Evolutionary conservation across 2,797 vertebrate species (phyloP), one percentile per base, ranked within the genome.

Genomic region (Gobionotothen gibberifrons): DNA sequence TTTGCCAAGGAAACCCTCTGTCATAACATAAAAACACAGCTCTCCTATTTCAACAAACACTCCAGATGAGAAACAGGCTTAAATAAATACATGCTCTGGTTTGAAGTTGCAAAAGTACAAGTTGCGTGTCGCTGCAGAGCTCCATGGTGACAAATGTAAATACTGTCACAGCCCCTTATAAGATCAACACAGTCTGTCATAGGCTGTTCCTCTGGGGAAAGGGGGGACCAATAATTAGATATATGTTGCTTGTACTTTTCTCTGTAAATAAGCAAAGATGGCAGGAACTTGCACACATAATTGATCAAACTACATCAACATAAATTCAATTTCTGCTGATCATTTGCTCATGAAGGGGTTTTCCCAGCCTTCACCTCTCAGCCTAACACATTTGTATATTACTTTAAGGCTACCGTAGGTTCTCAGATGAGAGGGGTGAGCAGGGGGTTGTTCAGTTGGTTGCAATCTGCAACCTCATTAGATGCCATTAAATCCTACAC

Each of bases 1-100:
- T 86, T 78, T 63, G 15, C 76, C 51, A 62, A 76, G 69, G 54
- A 84, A 62, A 85, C 42, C 60, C 39, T 66, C 48, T 54, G 12
- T 82, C 44, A 72, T 81, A 84, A 77, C 58, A 82, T 62, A 26
- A 84, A 83, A 83, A 76, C 63, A 68, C 39, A 65, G 47, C 63
- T 63, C 48, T 80, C 48, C 8, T 48, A 26, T 64, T 85, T 78
- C 60, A 79, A 22, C 52, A 74, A 86, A 81, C 63, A 69, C 62
- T 70, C 15, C 0, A 59, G 61, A 78, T 39, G 0, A 56, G 16
- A 57, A 21, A 22, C 10, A 21, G 43, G 52, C 56, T 72, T 69
- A 32, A 82, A 81, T 79, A 86, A 89, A 89, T 48, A 76, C 42
- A 57, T 9, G 36, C n/a, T 69, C 40, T 5, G 29, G 71, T 72